Percentiles rank a stretch among this genome's conserved stretches.
Evolutionary conservation across 1,140 invertebrate species (phyloP).

Genomic region (Chironomus tepperi): DNA sequence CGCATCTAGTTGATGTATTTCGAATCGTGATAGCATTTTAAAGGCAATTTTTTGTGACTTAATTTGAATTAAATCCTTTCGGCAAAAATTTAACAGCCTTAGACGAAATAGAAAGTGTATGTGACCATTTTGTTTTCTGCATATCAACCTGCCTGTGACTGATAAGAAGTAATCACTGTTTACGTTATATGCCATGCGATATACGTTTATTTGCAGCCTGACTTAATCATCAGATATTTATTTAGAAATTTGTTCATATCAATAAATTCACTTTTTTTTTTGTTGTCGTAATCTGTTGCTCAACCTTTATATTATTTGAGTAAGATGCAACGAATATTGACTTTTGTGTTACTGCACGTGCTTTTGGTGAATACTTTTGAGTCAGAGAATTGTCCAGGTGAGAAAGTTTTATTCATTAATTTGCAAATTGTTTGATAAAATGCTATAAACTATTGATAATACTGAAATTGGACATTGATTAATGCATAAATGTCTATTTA

Average conservation of each 20-base stretch:
- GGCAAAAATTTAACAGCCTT: background rate
- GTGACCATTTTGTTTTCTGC: slow-evolving; percentile 1
- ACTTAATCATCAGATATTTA: background rate
- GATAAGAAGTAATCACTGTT: slow-evolving; percentile 19
- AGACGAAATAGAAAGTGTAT: background rate
- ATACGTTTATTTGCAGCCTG: background rate
- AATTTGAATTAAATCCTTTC: background rate
- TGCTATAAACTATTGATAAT: no score
- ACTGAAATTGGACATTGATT: no score
- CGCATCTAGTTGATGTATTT: background rate
- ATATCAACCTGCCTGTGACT: slow-evolving; percentile 13
- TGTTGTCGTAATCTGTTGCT: background rate
- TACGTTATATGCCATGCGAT: background rate
- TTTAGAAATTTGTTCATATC: background rate
- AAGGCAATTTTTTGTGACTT: background rate
- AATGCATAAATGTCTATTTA: no score
- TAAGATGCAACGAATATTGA: background rate
- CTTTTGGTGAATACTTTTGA: background rate
- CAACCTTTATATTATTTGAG: background rate
- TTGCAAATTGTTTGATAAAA: no score
- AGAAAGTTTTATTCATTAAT: background rate
- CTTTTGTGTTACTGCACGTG: background rate
- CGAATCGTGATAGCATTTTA: background rate
- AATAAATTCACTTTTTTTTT: background rate
- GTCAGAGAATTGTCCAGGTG: slow-evolving; percentile 30